Evolutionary conservation across 2,113 vertebrate genomes (phyloP), one percentile per base, ranked within the genome.

Genomic region (Pseudorasbora parva): DNA sequence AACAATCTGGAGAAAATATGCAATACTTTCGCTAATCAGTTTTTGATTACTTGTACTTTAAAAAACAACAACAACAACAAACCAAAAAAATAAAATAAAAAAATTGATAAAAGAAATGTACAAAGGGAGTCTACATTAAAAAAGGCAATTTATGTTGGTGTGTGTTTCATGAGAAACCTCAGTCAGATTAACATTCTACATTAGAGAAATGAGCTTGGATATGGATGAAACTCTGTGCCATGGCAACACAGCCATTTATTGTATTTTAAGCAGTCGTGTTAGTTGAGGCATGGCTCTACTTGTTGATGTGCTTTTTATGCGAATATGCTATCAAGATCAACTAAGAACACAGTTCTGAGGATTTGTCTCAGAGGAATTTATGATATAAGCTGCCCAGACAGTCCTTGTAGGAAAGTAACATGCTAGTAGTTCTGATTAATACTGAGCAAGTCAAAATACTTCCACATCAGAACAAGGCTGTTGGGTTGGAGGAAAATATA

Each of bases 291-390:
- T 9, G 51, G 9, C 11, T 76, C 19, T 56, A 37, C 49, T n/a
- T 56, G 74, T 57, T 76, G 74, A 76, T 76, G 25, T 6, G 19
- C 19, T 75, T 56, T 75, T 75, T 75, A 27, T 57, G 51, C 21
- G 0, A 12, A 41, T 75, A 15, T 75, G 19, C 4, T 12, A 10
- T 21, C 25, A 56, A 75, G 14, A 33, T 77, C 5, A 41, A 12
- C 54, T n/a, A 41, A 41, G 54, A 59, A 37, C 27, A 33, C 19
- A 8, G 68, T 23, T 72, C n/a, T 45, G 68, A 72, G 41, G 10
- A 72, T 72, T 72, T 72, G 11, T 45, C 41, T 72, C 68, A 45
- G 68, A 71, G 41, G 41, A 71, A 45, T 76, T 57, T 76, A 12
- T 33, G 5, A 76, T n/a, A 6, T 56, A 37, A 76, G 51, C 51